Conservation (phyloP, 2,797 vertebrate species). For the Lithobates pipiens region DNA sequence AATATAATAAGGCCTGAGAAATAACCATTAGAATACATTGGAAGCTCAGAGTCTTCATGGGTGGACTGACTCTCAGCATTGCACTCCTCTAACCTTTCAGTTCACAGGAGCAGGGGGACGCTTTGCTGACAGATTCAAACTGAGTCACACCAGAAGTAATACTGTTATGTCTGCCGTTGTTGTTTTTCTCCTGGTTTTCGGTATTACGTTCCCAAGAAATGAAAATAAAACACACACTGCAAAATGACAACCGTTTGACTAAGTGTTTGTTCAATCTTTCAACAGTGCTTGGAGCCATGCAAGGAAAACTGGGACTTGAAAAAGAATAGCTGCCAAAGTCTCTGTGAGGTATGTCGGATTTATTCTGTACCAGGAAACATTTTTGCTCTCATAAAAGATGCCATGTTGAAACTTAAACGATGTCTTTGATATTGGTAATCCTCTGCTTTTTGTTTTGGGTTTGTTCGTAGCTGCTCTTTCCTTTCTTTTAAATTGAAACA, state of each 20-base stretch:
- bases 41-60: background rate
- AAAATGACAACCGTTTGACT: conserved; percentile 51
- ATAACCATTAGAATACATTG: background rate
- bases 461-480: background rate
- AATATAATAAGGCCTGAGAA: conserved; percentile 16
- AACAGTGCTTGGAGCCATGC: conserved; percentile 96
- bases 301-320: conserved; percentile 91
- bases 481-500: background rate
- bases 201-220: conserved; percentile 36
- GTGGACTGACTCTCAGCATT: conserved; percentile 7
- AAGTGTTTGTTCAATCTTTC: conserved; percentile 57
- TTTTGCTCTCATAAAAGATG: background rate
- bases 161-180: conserved; percentile 31
- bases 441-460: background rate
- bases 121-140: conserved; percentile 23
- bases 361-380: conserved; percentile 15
- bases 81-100: background rate
- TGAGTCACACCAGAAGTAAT: conserved; percentile 32
- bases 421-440: background rate
- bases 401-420: conserved; percentile 10
- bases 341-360: conserved; percentile 88
- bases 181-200: conserved; percentile 38
- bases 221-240: conserved; percentile 46
- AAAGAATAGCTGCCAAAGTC: conserved; percentile 92
- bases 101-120: conserved; percentile 18